phyloP scores from a whole-genome alignment of 64 coral and sea anemone species.

The Dendrophyllia cribrosa region DNA sequence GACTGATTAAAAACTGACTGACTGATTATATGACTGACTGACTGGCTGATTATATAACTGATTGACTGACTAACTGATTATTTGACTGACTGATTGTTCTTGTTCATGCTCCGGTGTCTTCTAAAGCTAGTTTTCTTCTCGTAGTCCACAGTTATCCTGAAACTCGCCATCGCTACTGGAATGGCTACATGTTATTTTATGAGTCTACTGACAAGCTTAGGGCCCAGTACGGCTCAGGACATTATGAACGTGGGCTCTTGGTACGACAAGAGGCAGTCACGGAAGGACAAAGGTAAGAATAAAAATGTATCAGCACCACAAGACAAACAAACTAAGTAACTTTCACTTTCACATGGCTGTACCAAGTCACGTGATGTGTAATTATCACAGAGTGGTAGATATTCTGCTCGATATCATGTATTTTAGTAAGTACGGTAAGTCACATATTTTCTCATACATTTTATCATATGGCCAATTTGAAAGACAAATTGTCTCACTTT shows the following conservation, averaged over 20 bases:
- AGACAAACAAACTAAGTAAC: too few species aligned
- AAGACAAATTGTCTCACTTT: too few species aligned
- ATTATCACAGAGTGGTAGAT: too few species aligned
- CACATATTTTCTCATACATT: too few species aligned
- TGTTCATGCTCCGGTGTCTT: neutral
- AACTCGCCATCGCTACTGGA: conserved; percentile 94
- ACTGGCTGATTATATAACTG: too few species aligned
- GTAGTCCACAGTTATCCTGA: conserved; percentile 90
- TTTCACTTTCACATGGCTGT: too few species aligned
- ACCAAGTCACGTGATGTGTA: too few species aligned
- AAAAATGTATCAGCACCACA: too few species aligned
- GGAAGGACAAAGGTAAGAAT: conserved; percentile 38
- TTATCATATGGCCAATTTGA: too few species aligned
- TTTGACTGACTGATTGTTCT: neutral
- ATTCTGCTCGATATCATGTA: too few species aligned
- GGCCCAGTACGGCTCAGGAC: neutral
- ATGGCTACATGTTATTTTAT: conserved; percentile 92
- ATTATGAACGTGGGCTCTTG: conserved; percentile 40
- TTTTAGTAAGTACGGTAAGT: too few species aligned
- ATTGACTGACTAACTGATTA: neutral
- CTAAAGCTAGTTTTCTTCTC: neutral
- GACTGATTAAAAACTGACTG: neutral
- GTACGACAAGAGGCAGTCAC: conserved; percentile 75
- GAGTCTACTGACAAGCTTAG: conserved; percentile 79
- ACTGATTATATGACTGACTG: too few species aligned